Base-by-base conservation (phyloP, 1,140 invertebrate genomes). In the Colletes latitarsis region DNA sequence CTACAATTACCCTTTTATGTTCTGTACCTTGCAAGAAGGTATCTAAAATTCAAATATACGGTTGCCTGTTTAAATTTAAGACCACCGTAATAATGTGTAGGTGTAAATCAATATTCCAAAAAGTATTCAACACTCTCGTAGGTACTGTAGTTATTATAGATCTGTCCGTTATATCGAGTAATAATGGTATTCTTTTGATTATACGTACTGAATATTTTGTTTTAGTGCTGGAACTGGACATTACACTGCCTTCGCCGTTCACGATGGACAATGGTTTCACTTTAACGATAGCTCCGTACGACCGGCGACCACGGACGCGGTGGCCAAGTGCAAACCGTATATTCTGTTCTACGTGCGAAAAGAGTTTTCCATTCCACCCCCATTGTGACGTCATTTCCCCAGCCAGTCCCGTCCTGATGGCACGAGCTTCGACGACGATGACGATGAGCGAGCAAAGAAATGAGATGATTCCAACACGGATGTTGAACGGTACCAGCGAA, bases 281-380 rank as follows among this genome's bases (percentile, higher is more conserved):
- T 98, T 97, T 93, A 97, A 98, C 93, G 97, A 98, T 92, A 97
- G 96, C 88, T 96, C 96, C n/a, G 97, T 98, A n/a, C 95, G 96
- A 19, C 94, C 95, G 10, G 95, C 95, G 60, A 95, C 96, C 85
- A 94, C 94, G 15, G 94, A 95, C 21, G 95, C 95, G 10, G 97
- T 98, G 43, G 95, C 95, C 3, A 95, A 96, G 82, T 97, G 96
- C 92, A 97, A 97, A 93, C 96, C 97, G 30, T 98, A 98, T 93
- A 97, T 98, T 87, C 92, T 98, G 77, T 97, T 98, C 92, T 98
- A 97, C 93, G 96, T 97, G 82, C 94, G 96, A 53, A 94, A 96
- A 77, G 96, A 97, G 77, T 93, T 93, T 82, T 93, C 92, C 58
- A 93, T 93, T 91, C 91, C 92, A 78, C 92, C 92, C 64, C 92